Evolutionary conservation across 2,113 vertebrate genomes (phyloP).

Genomic region (mouse (Mus musculus)): DNA sequence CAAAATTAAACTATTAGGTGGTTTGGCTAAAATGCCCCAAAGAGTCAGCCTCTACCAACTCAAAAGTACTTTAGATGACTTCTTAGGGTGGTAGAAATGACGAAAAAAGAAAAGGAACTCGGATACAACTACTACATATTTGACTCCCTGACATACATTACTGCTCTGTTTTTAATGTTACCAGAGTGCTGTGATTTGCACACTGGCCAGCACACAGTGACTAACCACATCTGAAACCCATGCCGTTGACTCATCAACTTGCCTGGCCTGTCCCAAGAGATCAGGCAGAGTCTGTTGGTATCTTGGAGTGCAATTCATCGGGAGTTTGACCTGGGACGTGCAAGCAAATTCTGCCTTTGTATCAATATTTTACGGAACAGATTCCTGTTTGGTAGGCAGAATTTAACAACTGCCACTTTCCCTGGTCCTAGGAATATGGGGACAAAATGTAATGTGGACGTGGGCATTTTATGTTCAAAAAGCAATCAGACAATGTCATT

Average conservation of each 20-base stretch:
- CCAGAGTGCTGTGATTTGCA: not conserved
- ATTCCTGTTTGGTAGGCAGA: not conserved
- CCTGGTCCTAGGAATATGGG: not conserved
- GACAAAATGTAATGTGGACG: not conserved
- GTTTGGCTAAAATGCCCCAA: not conserved
- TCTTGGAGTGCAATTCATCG: not conserved
- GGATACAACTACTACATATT: not conserved
- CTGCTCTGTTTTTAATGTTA: not conserved
- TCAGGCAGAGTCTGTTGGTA: not conserved
- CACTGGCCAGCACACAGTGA: not conserved
- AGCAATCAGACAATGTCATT: not conserved
- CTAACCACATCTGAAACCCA: not conserved
- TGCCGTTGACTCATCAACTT: not conserved
- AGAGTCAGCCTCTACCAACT: not conserved
- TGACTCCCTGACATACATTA: not conserved
- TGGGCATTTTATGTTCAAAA: constrained; percentile 6
- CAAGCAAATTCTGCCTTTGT: not conserved
- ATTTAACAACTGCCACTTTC: not conserved
- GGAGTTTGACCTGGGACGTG: not conserved
- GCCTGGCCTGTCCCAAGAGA: not conserved
- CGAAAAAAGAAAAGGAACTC: not conserved
- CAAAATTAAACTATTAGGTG: not conserved
- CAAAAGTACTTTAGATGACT: not conserved
- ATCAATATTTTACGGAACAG: not conserved
- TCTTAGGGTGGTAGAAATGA: not conserved